These are phyloP conservation scores for Nebria brevicollis DNA, from an alignment of 2,888 invertebrate species.

Conservation along the genomic window DNA sequence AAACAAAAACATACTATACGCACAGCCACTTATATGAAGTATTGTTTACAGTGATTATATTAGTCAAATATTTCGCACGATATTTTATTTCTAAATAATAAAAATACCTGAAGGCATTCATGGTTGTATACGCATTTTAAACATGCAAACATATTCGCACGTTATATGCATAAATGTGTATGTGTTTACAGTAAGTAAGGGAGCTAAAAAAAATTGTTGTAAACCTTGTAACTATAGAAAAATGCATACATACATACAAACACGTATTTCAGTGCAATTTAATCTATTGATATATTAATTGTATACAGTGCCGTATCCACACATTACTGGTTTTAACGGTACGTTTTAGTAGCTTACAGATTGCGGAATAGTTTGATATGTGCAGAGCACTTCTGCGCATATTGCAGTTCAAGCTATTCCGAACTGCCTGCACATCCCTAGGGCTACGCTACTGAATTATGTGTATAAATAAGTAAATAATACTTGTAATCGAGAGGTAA, in stretches of 20 bases:
- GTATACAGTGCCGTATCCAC: not conserved
- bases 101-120: not conserved
- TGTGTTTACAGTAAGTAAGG: not conserved
- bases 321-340: not conserved
- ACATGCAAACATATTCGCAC: not conserved
- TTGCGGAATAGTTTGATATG: too few species aligned
- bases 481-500: not conserved
- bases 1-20: not conserved
- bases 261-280: not conserved
- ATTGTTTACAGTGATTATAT: not conserved
- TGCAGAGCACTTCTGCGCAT: too few species aligned
- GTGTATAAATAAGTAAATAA: not conserved
- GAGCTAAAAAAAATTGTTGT: not conserved
- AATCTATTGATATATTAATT: conserved; percentile 21
- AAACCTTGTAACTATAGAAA: conserved; percentile 32
- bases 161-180: not conserved
- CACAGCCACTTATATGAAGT: not conserved
- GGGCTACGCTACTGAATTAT: not conserved
- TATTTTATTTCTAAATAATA: not conserved
- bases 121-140: not conserved
- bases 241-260: not conserved
- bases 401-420: too few species aligned
- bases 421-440: not conserved
- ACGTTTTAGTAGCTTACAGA: too few species aligned
- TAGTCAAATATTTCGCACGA: not conserved